A percentile compares a stretch with the other conserved stretches of the same genome.
phyloP scores from a whole-genome alignment of 2,888 invertebrate species.

The Tortricodes alternella region DNA sequence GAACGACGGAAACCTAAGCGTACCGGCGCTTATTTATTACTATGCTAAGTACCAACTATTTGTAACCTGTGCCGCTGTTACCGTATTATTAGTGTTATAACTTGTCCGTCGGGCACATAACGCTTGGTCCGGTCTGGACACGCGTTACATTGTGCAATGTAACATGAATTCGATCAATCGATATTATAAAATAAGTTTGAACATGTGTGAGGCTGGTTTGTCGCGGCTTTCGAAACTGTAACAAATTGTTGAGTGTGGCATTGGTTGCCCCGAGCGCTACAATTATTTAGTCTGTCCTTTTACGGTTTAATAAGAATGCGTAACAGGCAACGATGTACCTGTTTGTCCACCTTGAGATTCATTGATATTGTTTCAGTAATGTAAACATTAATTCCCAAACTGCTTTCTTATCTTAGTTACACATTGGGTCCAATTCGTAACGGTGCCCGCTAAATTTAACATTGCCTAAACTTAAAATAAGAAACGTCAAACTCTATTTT shows the following conservation, averaged over 20 bases:
- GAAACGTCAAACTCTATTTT: too few species aligned
- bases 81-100: conserved; percentile 42
- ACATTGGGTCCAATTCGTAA: too few species aligned
- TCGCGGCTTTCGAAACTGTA: conserved; percentile 63
- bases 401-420: not conserved
- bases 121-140: conserved; percentile 32
- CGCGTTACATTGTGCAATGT: conserved; percentile 31
- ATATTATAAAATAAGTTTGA: conserved; percentile 27
- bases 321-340: conserved; percentile 26
- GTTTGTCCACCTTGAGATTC: conserved; percentile 23
- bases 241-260: conserved; percentile 53
- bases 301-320: conserved; percentile 28
- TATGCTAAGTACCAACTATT: conserved; percentile 43
- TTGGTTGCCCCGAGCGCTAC: conserved; percentile 53
- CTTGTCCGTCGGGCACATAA: conserved; percentile 47
- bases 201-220: conserved; percentile 39
- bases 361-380: conserved; percentile 11
- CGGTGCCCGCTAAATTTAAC: too few species aligned
- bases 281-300: conserved; percentile 48
- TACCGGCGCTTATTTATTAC: conserved; percentile 54
- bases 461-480: too few species aligned
- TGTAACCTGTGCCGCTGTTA: conserved; percentile 38
- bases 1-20: conserved; percentile 62
- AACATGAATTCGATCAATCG: conserved; percentile 26
- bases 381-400: not conserved